Base-by-base conservation (phyloP, 2,888 invertebrate genomes). In the Aphidius colemani region DNA sequence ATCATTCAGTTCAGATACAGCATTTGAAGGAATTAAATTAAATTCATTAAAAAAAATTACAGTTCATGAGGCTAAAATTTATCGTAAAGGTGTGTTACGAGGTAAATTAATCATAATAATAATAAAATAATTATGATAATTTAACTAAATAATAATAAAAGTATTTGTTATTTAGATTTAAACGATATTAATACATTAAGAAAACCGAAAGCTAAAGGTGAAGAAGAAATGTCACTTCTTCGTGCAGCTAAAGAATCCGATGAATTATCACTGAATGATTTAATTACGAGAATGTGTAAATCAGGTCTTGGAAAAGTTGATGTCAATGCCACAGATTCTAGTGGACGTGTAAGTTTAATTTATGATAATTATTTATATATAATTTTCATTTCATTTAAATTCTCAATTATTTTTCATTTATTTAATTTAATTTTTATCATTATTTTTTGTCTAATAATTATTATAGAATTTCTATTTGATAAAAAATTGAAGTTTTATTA, bases 221-320 rank as follows among this genome's bases (percentile, higher is more conserved):
- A 53, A 11, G 40, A 53, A 30, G 76, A 76, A 10, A 68, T 64
- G 64, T 78, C 84, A 71, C 83, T 87, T 61, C 78, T 87, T 63
- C 81, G 84, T 80, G 86, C 86, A 51, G 85, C 86, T 64, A 83
- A 85, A 65, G 86, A 86, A 74, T 85, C 83, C 43, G 86, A 86
- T 70, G 86, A 86, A 66, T 75, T 77, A 30, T 71, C 78, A 39
- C 75, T 86, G 50, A 79, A 79, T 66, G 83, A 84, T 58, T 78
- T 85, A 49, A 78, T 86, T 51, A 74, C 81, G 44, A 81, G 83
- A 67, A 83, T 82, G 30, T 75, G 81, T 49, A 76, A 82, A 63
- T 71, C 73, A 11, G 78, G 75, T 30, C 61, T 75, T 9, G 83
- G 83, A 0, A 82, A 83, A 59, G 78, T 81, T 57, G 85, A 86